Base-by-base conservation (phyloP, 2,888 invertebrate species). In the Acanthosoma haemorrhoidale region DNA sequence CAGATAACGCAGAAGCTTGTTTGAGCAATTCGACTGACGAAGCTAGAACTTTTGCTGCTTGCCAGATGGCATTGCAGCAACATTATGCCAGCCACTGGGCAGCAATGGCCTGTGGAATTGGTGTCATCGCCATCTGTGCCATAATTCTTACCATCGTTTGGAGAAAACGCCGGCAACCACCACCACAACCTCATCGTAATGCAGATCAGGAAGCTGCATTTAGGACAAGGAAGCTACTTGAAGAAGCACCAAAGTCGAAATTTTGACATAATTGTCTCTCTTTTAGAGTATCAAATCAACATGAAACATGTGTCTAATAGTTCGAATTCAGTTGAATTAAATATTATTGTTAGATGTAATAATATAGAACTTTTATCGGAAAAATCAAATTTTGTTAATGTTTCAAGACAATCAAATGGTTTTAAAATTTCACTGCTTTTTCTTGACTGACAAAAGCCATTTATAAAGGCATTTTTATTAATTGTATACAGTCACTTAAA, bases 121-220 rank as follows among this genome's bases (percentile, higher is more conserved):
- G 18, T 13, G 8, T 70, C 16, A 57, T 72, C 41, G 31, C 73
- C 38, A 36, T 74, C 15, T 51, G 70, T 36, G 71, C 71, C 41
- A 36, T 68, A 32, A 34, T 75, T 32, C 70, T 75, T 34, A 68
- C 69, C 15, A 39, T 73, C 29, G 69, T 72, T 29, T 75, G 75
- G 74, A 69, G 73, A 70, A 61, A 69, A 29, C 68, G 72, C 32
- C 31, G 71, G 51, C 57, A 58, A 11, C 71, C 69, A 9, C 36
- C 38, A 41, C 61, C 58, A 5, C 71, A 41, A 13, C 71, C 71
- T 25, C 57, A 31, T 15, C 61, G 71, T 39, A 70, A 68, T 3
- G 66, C 70, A 39, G 70, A 70, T 16, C 64, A 72, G 69, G 71
- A 72, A 70, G 59, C 61, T n/a, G 68, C 59, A 21, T 59, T 64